Percentiles rank a stretch among this genome's conserved stretches.
phyloP scores from a whole-genome alignment of 2,113 vertebrate genomes.

The Ivindomyrus marchei region DNA sequence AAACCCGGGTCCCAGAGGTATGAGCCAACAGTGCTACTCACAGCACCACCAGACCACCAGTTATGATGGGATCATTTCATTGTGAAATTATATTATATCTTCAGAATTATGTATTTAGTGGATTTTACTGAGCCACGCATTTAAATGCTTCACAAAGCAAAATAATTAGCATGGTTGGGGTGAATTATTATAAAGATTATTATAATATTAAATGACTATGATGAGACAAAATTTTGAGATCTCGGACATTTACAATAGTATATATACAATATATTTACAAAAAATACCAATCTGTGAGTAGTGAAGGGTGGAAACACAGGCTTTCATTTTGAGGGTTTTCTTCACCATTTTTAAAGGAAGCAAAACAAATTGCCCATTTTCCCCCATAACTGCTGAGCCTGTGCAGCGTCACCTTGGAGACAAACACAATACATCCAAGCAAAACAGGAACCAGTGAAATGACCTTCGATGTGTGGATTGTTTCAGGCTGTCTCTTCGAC shows the following conservation, averaged over 20 bases:
- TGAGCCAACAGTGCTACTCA: neutral
- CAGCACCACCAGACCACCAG: neutral
- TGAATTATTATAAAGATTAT: neutral
- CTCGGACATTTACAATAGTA: neutral
- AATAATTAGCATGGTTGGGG: neutral
- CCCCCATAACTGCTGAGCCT: neutral
- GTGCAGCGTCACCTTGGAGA: neutral
- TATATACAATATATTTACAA: neutral
- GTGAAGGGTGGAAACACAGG: neutral
- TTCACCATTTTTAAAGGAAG: neutral
- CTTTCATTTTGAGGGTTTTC: neutral
- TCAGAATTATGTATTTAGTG: neutral
- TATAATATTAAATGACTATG: neutral
- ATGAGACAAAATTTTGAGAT: neutral
- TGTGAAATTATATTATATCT: neutral
- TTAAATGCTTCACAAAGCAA: neutral
- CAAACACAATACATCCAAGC: neutral
- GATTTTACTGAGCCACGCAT: neutral
- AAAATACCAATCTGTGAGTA: neutral
- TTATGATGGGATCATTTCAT: neutral
- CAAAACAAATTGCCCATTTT: neutral
- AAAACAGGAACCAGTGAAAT: neutral
- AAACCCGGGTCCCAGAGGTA: neutral
- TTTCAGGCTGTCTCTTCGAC: neutral
- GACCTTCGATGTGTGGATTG: neutral